Evolutionary conservation across 2,113 vertebrate species (phyloP), one percentile per base, ranked within the genome.

Genomic region (Triplophysa dalaica): DNA sequence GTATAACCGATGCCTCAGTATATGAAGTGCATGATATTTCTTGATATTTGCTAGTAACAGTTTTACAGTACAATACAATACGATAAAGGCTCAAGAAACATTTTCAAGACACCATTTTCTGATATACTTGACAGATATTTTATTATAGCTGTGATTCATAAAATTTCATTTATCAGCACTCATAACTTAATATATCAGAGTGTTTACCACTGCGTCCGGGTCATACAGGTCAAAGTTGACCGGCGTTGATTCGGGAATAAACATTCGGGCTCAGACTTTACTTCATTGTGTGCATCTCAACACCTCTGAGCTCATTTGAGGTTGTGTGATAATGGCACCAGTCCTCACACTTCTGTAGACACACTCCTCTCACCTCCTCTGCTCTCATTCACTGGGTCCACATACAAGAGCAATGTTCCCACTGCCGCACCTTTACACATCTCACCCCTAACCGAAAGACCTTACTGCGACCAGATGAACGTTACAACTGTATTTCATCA

Each of bases 341-440:
- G 16, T 24, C 48, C 60, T 85, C 80, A 79, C 83, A 80, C 84
- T 24, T 84, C 76, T 74, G 80, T 14, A 70, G 45, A 82, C 19
- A 66, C 79, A 83, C 81, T 82, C 85, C 82, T 82, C 75, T 63
- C 77, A 43, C 67, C 67, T 45, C 61, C 61, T 26, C 33, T 33
- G 29, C 66, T 70, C 64, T 82, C 26, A 2, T 8, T 62, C 76
- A 38, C 19, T 1, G 62, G 26, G 62, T 54, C 41, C 78, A 48
- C 21, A 65, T 17, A 54, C 76, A 78, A 41, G 52, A 61, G 8
- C 21, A 1, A 38, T 26, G 21, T 75, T 83, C 81, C 81, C 81
- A 79, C 60, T 41, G 17, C 65, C 24, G 72, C 82, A 83, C 82
- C 78, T 24, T 24, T 76, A 54, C 29, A 61, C 12, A 72, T 12